Evolutionary conservation across 1,140 invertebrate species (phyloP), one percentile per base, ranked within the genome.

Genomic region (Platorchestia sp.): DNA sequence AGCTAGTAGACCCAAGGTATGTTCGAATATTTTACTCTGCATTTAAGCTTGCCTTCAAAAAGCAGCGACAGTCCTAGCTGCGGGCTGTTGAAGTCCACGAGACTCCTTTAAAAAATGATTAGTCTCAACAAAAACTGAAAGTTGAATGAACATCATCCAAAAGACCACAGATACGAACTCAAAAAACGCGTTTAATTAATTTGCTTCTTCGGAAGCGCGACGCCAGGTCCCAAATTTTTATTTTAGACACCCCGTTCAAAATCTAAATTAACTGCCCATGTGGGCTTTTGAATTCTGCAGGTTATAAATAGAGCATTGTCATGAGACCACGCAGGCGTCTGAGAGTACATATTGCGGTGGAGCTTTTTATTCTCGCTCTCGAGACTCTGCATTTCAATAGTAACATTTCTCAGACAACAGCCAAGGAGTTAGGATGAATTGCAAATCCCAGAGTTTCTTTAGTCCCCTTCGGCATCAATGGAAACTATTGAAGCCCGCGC

Each of bases 361-460:
- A 36, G 27, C 59, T 75, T 75, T 75, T 75, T 75, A 36, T 36
- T 75, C 59, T 75, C 59, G 59, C 14, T 75, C 59, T 7, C 36
- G 42, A 89, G 10, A 19, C 87, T 44, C 43, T 89, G 87, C n/a
- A 89, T 89, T 89, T 89, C 36, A 89, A 89, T 89, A 42, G 87
- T 41, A 41, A 42, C 41, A 44, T 89, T 89, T 89, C 87, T 89
- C 59, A 44, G 87, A 89, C 87, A 41, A 44, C 87, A 89, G 5
- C 87, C 43, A 14, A 41, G 41, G 41, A 89, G 87, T 89, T 89
- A 89, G 41, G 87, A 89, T 89, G 87, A 89, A 89, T 89, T 89
- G n/a, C 87, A 89, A 89, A 89, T 89, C 43, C 87, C 43, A 89
- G 87, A 22, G 41, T 41, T 89, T 89, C 87, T 89, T 89, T 89